Evolutionary conservation across 1,140 invertebrate genomes (phyloP), one percentile per base, ranked within the genome.

Genomic region (Arion vulgaris): DNA sequence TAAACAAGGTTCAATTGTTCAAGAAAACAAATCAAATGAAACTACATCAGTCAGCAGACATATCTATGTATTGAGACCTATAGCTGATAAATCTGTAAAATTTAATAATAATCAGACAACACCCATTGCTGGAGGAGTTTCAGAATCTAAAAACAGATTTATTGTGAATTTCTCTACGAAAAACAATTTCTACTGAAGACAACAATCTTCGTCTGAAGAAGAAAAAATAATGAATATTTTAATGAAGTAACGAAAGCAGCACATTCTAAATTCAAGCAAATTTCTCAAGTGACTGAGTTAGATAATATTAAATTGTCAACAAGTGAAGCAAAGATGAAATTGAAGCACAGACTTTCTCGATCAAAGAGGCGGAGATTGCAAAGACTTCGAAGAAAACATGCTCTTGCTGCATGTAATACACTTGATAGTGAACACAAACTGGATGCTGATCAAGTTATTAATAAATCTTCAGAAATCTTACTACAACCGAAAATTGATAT

Each of bases 311-410:
- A 49, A 19, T 49, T 49, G 9, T 19, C 9, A 49, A 49, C 45
- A 49, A 49, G 9, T 32, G 62, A 17, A 66, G 62, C 11, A 66
- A 32, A 66, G 28, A 32, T 28, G 1, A 66, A 66, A 32, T 17
- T 32, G 5, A 66, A 66, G 19, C n/a, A 34, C 5, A 73, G 13
- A 32, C 7, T 39, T 28, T 73, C 71, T 5, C 4, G 41, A 49
- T 73, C 71, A 26, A 73, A 73, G 32, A 39, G 71, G 26, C 2
- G 71, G 13, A 39, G 71, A 39, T 32, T 73, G 23, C 71, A 73
- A 32, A 73, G 71, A 73, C 19, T 28, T 11, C 2, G 71, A 41
- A 39, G 1, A 38, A 73, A 73, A 26, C 38, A 73, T 23, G 71
- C 15, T 4, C 23, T 73, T 13, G 71, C 23, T 26, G 36, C 36